phyloP scores from a whole-genome alignment of 53 echinoderm and acorn worm species.

The Luidia sarsii region DNA sequence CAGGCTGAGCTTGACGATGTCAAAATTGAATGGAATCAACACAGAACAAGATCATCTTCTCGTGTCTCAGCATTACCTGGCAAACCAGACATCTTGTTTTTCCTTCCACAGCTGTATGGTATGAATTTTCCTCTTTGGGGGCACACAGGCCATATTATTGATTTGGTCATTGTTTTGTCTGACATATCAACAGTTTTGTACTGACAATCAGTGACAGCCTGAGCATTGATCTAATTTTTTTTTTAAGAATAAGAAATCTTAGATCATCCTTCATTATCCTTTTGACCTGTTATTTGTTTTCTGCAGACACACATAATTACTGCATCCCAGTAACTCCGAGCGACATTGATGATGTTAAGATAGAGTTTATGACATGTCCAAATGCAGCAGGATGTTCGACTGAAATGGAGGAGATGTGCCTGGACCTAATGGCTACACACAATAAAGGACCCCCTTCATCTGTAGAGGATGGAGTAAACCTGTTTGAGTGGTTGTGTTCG shows the following conservation, averaged over 20 bases:
- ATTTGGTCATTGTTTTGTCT: too few relatives aligned
- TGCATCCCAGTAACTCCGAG: constrained; percentile 22
- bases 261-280: too few relatives aligned
- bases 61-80: constrained; percentile 19
- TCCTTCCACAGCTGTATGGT: too few relatives aligned
- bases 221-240: constrained; percentile 28
- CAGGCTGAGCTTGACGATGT: constrained; percentile 39
- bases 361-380: constrained; percentile 1
- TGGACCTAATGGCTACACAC: neutral
- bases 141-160: too few relatives aligned
- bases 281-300: neutral
- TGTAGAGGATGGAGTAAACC: neutral
- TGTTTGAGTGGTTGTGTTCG: constrained; percentile 13
- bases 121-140: too few relatives aligned
- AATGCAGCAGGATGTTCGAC: neutral
- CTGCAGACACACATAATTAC: constrained; percentile 3
- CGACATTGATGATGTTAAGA: neutral
- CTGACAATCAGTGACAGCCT: too few relatives aligned
- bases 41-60: constrained; percentile 10
- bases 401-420: neutral
- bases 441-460: constrained; percentile 14
- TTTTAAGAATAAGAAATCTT: too few relatives aligned
- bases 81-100: too few relatives aligned
- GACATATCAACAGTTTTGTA: too few relatives aligned
- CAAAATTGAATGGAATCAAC: constrained; percentile 43